A percentile compares a stretch with the other conserved stretches of the same genome.
phyloP scores from a whole-genome alignment of 2,888 invertebrate genomes.

The Hypomecis atomaria region DNA sequence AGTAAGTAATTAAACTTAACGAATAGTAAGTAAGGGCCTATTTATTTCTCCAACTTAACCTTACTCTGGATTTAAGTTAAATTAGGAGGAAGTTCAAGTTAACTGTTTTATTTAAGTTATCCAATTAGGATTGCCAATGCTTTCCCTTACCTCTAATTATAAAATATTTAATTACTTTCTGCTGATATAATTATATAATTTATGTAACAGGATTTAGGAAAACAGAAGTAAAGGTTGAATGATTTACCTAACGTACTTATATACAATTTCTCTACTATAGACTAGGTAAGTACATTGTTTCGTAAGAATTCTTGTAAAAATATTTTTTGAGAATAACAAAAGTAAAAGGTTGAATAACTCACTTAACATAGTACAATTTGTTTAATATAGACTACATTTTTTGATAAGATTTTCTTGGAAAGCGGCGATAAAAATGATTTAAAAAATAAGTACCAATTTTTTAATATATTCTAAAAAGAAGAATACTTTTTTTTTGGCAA shows the following conservation, averaged over 20 bases:
- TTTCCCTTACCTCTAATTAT: constrained; percentile 10
- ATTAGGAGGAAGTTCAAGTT: constrained; percentile 8
- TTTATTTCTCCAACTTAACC: not conserved
- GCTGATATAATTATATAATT: constrained; percentile 3
- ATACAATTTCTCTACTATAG: too few relatives aligned
- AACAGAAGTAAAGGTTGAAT: not conserved
- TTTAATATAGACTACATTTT: too few relatives aligned
- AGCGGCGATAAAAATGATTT: too few relatives aligned
- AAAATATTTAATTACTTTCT: constrained; percentile 16
- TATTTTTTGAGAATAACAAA: not conserved
- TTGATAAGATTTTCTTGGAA: too few relatives aligned
- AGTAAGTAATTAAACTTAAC: constrained; percentile 14
- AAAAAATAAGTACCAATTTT: too few relatives aligned
- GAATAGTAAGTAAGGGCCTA: not conserved
- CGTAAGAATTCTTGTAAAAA: too few relatives aligned
- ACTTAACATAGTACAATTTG: too few relatives aligned
- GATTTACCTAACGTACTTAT: not conserved
- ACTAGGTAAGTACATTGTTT: too few relatives aligned
- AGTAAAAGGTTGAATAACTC: not conserved
- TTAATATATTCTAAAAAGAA: too few relatives aligned
- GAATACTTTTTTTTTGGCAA: too few relatives aligned
- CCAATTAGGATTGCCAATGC: constrained; percentile 15
- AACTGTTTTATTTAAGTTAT: constrained; percentile 22
- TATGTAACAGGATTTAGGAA: not conserved
- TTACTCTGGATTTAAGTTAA: not conserved